Percentiles rank a stretch among this genome's conserved stretches.
Evolutionary conservation across 2,888 invertebrate genomes (phyloP).

Genomic region (Drosophila bunnanda): DNA sequence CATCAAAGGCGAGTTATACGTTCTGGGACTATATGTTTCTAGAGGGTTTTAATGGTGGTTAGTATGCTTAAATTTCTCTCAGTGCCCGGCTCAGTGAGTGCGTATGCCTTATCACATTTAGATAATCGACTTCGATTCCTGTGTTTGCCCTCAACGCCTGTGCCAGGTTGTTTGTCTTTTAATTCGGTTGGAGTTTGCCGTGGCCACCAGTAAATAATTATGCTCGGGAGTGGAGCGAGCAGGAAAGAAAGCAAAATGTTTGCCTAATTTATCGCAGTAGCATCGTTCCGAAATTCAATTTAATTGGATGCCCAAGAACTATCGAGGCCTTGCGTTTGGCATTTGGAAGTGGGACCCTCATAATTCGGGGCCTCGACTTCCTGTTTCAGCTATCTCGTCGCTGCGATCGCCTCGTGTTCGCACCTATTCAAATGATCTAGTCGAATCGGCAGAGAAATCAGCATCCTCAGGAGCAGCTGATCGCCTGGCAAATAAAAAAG

Average conservation of each 20-base stretch:
- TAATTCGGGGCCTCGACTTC: constrained; percentile 66
- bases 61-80: not conserved
- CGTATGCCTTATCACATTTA: constrained; percentile 66
- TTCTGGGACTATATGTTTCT: no score
- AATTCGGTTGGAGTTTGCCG: constrained; percentile 47
- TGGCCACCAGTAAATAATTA: constrained; percentile 25
- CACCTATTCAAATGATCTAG: constrained; percentile 74
- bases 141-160: constrained; percentile 62
- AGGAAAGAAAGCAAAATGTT: constrained; percentile 60
- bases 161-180: constrained; percentile 54
- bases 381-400: constrained; percentile 64
- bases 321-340: constrained; percentile 5
- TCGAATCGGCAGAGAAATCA: constrained; percentile 18
- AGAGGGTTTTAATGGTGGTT: no score
- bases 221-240: constrained; percentile 1
- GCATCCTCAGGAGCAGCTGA: constrained; percentile 57
- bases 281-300: constrained; percentile 78
- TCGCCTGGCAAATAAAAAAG: constrained; percentile 36
- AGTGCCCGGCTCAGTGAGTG: constrained; percentile 6
- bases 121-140: constrained; percentile 69
- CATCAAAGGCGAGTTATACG: no score
- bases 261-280: constrained; percentile 80
- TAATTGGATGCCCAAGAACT: constrained; percentile 77
- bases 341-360: constrained; percentile 58
- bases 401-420: constrained; percentile 65